Evolutionary conservation across 1,140 invertebrate species (phyloP).

Genomic region (Heterodera schachtii): DNA sequence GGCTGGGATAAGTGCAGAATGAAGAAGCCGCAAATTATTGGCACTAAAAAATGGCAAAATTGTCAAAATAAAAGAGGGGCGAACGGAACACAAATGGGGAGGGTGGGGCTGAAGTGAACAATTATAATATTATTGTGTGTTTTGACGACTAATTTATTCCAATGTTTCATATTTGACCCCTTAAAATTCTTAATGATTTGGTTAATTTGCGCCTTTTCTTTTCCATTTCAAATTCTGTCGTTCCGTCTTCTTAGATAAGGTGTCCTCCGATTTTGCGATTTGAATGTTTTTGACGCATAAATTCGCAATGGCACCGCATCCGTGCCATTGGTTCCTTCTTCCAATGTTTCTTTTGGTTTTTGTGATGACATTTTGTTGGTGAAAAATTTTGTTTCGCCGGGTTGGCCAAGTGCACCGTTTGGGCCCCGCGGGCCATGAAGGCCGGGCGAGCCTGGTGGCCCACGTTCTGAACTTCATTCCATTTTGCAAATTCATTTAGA

Average conservation of each 20-base stretch:
- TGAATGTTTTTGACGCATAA: constrained; percentile 33
- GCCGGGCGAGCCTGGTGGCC: constrained; percentile 25
- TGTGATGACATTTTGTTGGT: neutral
- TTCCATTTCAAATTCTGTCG: neutral
- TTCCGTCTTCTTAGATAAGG: constrained; percentile 25
- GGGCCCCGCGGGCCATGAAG: constrained; percentile 20
- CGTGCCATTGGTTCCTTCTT: neutral
- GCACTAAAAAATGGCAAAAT: neutral
- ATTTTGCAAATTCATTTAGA: neutral
- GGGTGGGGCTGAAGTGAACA: neutral
- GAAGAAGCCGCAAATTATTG: neutral
- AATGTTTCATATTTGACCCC: too few species aligned
- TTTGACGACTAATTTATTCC: too few species aligned
- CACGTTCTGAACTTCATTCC: neutral
- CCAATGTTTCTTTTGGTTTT: constrained; percentile 1
- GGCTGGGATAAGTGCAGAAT: neutral
- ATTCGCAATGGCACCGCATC: constrained; percentile 6
- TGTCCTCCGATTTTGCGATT: constrained; percentile 20
- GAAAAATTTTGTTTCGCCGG: constrained; percentile 1
- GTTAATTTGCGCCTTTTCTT: too few species aligned
- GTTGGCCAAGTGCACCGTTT: neutral
- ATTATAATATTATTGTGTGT: too few species aligned
- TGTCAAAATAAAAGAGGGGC: neutral
- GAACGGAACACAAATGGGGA: neutral
- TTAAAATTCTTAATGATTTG: too few species aligned